Evolutionary conservation across 2,113 vertebrate species (phyloP).

Genomic region (Tautogolabrus adspersus): DNA sequence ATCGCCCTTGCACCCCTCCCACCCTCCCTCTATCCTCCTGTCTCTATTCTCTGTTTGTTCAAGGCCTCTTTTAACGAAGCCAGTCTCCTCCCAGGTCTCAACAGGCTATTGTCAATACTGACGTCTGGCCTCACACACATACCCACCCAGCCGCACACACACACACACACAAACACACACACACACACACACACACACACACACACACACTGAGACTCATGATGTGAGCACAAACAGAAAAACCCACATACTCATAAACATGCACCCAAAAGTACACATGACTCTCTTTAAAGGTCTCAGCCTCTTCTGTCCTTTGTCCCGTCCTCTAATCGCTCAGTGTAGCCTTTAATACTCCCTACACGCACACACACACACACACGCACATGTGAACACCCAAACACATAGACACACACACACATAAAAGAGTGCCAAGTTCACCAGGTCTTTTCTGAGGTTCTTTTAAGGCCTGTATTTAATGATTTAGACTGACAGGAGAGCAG

Average conservation of each 20-base stretch:
- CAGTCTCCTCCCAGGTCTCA: conserved; percentile 69
- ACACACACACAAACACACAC: conserved; percentile 11
- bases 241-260: conserved; percentile 36
- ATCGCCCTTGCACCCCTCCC: background rate
- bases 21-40: conserved; percentile 23
- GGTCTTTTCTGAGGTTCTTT: conserved; percentile 12
- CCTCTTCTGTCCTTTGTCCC: conserved; percentile 55
- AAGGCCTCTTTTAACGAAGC: conserved; percentile 72
- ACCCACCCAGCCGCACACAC: background rate
- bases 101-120: conserved; percentile 68
- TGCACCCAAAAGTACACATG: conserved; percentile 26
- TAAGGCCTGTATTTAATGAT: conserved; percentile 21
- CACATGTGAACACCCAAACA: too few species aligned
- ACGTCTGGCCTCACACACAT: conserved; percentile 64
- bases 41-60: conserved; percentile 72
- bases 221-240: conserved; percentile 25
- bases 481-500: conserved; percentile 13
- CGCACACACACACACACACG: conserved; percentile 15
- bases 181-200: conserved; percentile 13
- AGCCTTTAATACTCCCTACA: conserved; percentile 41
- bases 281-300: conserved; percentile 45
- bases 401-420: background rate
- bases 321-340: conserved; percentile 35
- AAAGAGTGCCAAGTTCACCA: conserved; percentile 45
- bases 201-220: conserved; percentile 10